Evolutionary conservation across 2,113 vertebrate species (phyloP), one percentile per base, ranked within the genome.

Genomic region (Blennius ocellaris): DNA sequence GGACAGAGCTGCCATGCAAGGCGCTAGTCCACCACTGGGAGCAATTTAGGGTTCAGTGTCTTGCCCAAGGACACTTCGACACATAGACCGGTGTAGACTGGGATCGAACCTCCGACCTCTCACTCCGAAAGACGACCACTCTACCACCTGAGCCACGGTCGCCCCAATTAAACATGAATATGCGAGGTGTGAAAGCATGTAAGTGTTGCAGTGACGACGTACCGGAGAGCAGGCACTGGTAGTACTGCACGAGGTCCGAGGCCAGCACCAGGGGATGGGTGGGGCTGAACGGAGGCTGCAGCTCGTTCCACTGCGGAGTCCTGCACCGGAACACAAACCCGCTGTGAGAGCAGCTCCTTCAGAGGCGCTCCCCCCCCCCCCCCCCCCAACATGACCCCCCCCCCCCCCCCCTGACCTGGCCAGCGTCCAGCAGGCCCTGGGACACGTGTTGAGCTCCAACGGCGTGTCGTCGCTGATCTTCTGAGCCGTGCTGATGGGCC

Each of bases 301-400:
- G 93, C 77, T 99, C 98, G 81, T 97, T 98, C 98, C 98, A 99
- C 78, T 97, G 98, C 61, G 96, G 97, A 52, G 97, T 98, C 94
- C 98, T 99, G 90, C 81, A 77, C 72, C 75, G 74, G 75, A 89
- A 85, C 53, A 79, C 39, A 86, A 69, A 85, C 52, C 44, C 61
- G 37, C 62, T 40, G 41, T 81, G 50, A 69, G 66, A 39, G 6
- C 1, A 16, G 1, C 3, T 5, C 6, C 0, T 4, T 11, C 1
- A 2, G 0, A 45, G 2, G 21, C 4, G 4, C 4, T 30, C 4
- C 21, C 2, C 21, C 21, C 21, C 21, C 4, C 2, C 4, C 4
- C 4, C 21, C 2, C 21, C 21, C 21, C 21, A 30, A 30, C 21
- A 30, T 30, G 21, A 30, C 21, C 21, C 21, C 21, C n/a, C n/a